A percentile compares a stretch with the other conserved stretches of the same genome.
Conservation (phyloP, 2,888 invertebrate species). For the Cephus spinipes region DNA sequence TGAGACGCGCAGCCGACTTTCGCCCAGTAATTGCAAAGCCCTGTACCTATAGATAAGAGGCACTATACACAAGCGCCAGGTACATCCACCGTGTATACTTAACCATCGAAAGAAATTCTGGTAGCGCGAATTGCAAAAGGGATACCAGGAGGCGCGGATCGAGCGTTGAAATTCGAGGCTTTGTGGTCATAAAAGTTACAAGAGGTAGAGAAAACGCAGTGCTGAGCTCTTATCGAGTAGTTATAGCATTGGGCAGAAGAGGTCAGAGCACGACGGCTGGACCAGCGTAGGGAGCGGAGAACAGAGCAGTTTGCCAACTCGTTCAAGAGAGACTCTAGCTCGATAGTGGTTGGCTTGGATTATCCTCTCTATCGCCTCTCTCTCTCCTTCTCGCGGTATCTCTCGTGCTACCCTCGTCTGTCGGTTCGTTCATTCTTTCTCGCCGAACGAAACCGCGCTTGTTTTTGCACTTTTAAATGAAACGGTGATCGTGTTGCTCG, state of each 20-base stretch:
- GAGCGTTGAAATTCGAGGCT: constrained; percentile 44
- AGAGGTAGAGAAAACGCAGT: constrained; percentile 48
- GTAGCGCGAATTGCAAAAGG: background rate
- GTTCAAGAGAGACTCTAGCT: constrained; percentile 52
- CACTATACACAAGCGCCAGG: background rate
- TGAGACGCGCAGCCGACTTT: background rate
- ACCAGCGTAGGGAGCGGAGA: constrained; percentile 30
- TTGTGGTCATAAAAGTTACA: constrained; percentile 58
- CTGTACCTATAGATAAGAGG: background rate
- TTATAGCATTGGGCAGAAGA: constrained; percentile 34
- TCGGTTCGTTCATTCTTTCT: constrained; percentile 30
- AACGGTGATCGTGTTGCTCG: constrained; percentile 34
- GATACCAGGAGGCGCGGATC: background rate
- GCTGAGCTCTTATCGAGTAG: constrained; percentile 47
- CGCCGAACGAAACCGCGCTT: constrained; percentile 40
- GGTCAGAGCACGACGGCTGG: constrained; percentile 34
- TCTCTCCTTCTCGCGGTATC: background rate
- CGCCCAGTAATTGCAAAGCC: background rate
- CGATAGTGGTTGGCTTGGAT: constrained; percentile 41
- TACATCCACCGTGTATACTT: background rate
- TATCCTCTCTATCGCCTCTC: constrained; percentile 28
- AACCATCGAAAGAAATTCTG: background rate
- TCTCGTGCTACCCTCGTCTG: background rate
- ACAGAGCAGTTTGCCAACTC: constrained; percentile 62
- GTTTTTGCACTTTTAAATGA: constrained; percentile 51